These are phyloP conservation scores for Nemotelus nigrinus DNA, from an alignment of 2,888 invertebrate species.

Conservation along the genomic window DNA sequence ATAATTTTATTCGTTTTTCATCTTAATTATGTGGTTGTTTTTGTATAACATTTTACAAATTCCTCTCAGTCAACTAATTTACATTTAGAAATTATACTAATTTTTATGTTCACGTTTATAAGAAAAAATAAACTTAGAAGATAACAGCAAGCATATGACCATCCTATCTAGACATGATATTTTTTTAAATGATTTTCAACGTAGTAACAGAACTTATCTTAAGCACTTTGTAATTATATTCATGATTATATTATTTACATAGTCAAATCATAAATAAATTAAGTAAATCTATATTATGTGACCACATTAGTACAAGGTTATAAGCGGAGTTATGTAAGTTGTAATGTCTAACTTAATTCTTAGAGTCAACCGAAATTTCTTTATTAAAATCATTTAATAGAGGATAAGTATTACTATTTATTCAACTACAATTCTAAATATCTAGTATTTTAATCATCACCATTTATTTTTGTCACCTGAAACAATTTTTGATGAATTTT, in stretches of 20 bases:
- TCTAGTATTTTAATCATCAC: conserved; percentile 6
- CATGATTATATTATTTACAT: not conserved
- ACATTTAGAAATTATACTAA: conserved; percentile 18
- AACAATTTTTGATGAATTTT: not conserved
- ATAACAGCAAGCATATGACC: not conserved
- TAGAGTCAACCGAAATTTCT: not conserved
- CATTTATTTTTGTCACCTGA: not conserved
- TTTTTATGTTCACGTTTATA: not conserved
- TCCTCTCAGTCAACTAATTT: conserved; percentile 36
- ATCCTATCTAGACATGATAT: not conserved
- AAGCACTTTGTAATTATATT: no score
- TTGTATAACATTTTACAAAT: conserved; percentile 35
- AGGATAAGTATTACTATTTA: not conserved
- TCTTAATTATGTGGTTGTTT: not conserved
- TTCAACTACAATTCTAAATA: not conserved
- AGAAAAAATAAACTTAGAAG: not conserved
- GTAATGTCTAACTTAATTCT: not conserved
- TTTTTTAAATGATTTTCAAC: not conserved
- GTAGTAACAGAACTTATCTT: not conserved
- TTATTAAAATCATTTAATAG: conserved; percentile 16
- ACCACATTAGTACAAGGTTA: not conserved
- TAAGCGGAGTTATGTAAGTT: not conserved
- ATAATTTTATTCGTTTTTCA: conserved; percentile 12
- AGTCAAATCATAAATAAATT: not conserved
- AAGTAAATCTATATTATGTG: not conserved